These are phyloP conservation scores for Teleiodes luculella DNA, from an alignment of 2,888 invertebrate genomes.

Conservation along the genomic window DNA sequence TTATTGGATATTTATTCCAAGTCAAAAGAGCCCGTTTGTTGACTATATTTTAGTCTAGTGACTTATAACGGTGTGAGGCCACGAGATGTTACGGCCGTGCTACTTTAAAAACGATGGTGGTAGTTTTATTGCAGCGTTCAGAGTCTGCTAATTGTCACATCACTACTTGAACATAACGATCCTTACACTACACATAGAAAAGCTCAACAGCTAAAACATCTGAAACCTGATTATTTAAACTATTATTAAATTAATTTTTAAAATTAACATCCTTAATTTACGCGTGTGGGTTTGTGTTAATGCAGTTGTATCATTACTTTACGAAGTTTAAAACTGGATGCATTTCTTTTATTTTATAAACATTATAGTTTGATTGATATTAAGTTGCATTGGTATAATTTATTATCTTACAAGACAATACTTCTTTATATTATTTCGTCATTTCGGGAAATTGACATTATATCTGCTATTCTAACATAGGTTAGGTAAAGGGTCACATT, in stretches of 20 bases:
- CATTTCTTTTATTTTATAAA: conserved; percentile 34
- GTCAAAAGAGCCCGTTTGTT: too few species aligned
- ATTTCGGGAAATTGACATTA: conserved; percentile 13
- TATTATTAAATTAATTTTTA: conserved; percentile 34
- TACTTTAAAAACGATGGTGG: neutral
- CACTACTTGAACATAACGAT: conserved; percentile 19
- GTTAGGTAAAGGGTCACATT: conserved; percentile 7
- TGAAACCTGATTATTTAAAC: conserved; percentile 36
- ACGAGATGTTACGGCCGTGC: conserved; percentile 4
- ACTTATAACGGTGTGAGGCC: conserved; percentile 8
- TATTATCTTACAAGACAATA: conserved; percentile 24
- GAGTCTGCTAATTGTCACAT: conserved; percentile 42
- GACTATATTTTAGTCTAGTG: neutral
- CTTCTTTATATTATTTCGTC: conserved; percentile 24
- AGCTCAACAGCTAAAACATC: conserved; percentile 36
- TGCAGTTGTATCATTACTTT: conserved; percentile 49
- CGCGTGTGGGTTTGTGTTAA: conserved; percentile 76
- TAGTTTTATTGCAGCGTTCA: conserved; percentile 43
- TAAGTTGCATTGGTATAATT: conserved; percentile 34
- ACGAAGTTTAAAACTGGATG: conserved; percentile 36
- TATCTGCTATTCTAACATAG: conserved; percentile 12
- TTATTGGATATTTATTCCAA: too few species aligned
- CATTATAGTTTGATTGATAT: conserved; percentile 22
- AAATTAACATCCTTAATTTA: conserved; percentile 51
- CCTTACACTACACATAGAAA: conserved; percentile 37